Evolutionary conservation across 64 coral and sea anemone genomes (phyloP), one percentile per base, ranked within the genome.

Genomic region (Anthopleura sola): DNA sequence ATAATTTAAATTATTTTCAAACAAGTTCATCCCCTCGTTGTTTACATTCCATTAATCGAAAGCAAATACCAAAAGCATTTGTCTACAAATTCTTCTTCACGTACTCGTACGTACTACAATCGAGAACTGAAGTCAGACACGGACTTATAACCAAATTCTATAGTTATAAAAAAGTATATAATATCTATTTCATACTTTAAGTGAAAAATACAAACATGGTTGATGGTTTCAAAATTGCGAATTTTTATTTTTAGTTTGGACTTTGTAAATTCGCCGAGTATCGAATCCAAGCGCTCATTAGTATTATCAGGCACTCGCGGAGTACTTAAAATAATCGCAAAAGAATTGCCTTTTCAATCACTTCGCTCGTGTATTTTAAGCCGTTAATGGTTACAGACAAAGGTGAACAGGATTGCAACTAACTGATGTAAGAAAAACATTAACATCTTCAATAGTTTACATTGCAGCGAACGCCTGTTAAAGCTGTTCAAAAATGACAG

Each of bases 341-440:
- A 69, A 34, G 29, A 69, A 71, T 2, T 33, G 44, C 15, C 24
- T 44, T 79, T 46, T 79, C 76, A 48, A 79, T 79, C 37, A 79
- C 76, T 79, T 79, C 38, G 76, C 66, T 71, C 24, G 28, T 21
- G 28, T 71, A 71, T 71, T 79, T 79, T 79, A 79, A 79, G 76
- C 76, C 76, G 76, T n/a, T 79, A 79, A 79, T 79, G 76, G 36
- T 47, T 23, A 46, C 37, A 18, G 26, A 20, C 37, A 48, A 44
- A 48, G 76, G 18, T 79, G 76, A 79, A 44, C 23, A 46, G 9
- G 76, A 79, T 29, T 29, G 19, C 38, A 79, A 79, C 38, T 47
- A 47, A 38, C 39, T 71, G 66, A 71, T 71, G 31, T 34, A 71
- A 71, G 29, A 71, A 32, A 71, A 71, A 69, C 66, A 69, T 69